phyloP scores from a whole-genome alignment of 1,140 invertebrate species.

The Diabrotica virgifera region DNA sequence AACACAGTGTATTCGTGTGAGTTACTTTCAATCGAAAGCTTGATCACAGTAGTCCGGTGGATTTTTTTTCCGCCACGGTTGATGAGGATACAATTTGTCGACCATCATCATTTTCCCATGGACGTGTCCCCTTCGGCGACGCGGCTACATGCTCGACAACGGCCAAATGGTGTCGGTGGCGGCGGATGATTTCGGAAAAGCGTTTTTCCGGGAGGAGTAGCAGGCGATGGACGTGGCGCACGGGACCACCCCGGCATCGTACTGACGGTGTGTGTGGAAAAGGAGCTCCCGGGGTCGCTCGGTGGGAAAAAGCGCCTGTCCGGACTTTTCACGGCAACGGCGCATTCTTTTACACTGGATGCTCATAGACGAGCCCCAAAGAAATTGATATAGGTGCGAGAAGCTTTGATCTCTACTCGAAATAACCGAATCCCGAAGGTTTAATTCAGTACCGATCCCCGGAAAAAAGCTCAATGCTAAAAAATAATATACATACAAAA shows the following conservation, averaged over 20 bases:
- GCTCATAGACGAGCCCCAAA: conserved; percentile 1
- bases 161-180: conserved; percentile 1
- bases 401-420: not conserved
- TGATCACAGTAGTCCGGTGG: not conserved
- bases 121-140: conserved; percentile 14
- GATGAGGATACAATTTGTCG: conserved; percentile 34
- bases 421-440: not conserved
- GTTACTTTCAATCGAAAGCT: not conserved
- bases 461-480: too few species aligned
- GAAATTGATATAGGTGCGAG: not conserved
- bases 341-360: not conserved
- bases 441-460: too few species aligned
- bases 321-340: not conserved
- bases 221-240: conserved; percentile 12
- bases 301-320: conserved; percentile 11
- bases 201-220: conserved; percentile 7
- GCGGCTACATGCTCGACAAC: conserved; percentile 14
- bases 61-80: conserved; percentile 38
- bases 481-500: too few species aligned
- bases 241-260: conserved; percentile 38
- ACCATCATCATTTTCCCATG: conserved; percentile 23
- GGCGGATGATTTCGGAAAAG: not conserved
- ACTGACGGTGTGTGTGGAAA: conserved; percentile 40
- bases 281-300: conserved; percentile 22
- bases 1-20: not conserved